These are phyloP conservation scores for Standfussiana lucernea DNA, from an alignment of 2,888 invertebrate species.

Conservation along the genomic window DNA sequence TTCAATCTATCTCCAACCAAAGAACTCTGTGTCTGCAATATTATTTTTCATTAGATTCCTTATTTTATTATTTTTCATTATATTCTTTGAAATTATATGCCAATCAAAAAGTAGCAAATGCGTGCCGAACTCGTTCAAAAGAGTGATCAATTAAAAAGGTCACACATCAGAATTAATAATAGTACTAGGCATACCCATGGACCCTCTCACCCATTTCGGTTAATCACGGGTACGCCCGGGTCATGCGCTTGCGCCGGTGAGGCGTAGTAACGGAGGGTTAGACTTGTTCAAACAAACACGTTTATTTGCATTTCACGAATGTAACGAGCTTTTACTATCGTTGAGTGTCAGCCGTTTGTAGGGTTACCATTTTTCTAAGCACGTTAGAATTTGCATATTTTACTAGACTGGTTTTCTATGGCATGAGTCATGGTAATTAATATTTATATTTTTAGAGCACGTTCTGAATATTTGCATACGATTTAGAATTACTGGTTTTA, in stretches of 20 bases:
- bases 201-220: constrained; percentile 50
- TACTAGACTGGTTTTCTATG: constrained; percentile 15
- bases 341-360: constrained; percentile 69
- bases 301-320: constrained; percentile 85
- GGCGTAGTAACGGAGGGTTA: constrained; percentile 71
- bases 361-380: constrained; percentile 65
- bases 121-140: background rate
- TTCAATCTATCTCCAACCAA: background rate
- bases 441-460: constrained; percentile 15
- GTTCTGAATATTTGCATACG: constrained; percentile 24
- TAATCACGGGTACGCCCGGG: constrained; percentile 56
- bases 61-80: background rate
- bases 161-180: constrained; percentile 14
- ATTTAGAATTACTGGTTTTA: constrained; percentile 27
- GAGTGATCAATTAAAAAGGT: background rate
- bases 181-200: constrained; percentile 4
- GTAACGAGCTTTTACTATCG: constrained; percentile 83
- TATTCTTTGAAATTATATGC: background rate
- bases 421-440: constrained; percentile 32
- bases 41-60: background rate
- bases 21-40: background rate
- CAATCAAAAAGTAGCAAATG: background rate
- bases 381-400: constrained; percentile 42
- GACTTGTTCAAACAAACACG: constrained; percentile 80
- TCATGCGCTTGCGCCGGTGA: constrained; percentile 53